phyloP scores from a whole-genome alignment of 2,113 vertebrate species.

The Festucalex cinctus region DNA sequence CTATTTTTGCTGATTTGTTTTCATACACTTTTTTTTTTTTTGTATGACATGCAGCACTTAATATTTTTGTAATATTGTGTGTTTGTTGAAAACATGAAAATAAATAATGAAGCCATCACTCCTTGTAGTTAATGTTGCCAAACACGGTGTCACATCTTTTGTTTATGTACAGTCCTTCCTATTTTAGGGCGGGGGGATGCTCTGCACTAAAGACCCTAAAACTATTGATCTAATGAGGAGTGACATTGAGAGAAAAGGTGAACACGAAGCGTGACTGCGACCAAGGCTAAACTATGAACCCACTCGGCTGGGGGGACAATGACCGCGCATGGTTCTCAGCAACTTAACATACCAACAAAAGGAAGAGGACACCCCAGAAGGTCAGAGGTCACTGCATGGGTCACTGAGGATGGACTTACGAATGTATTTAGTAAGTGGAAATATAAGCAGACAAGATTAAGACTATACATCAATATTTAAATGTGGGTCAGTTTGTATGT shows the following conservation, averaged over 20 bases:
- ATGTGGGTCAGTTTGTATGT: no score
- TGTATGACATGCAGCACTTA: constrained; percentile 74
- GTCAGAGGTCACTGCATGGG: constrained; percentile 46
- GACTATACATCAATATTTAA: no score
- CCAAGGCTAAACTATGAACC: constrained; percentile 27
- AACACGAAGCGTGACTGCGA: constrained; percentile 27
- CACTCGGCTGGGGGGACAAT: constrained; percentile 44
- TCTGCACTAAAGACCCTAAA: neutral
- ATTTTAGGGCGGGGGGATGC: neutral
- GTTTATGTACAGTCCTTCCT: neutral
- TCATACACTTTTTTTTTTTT: constrained; percentile 34
- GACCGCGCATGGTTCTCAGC: constrained; percentile 35
- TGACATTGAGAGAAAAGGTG: constrained; percentile 29
- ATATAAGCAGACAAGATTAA: neutral
- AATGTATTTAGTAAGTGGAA: neutral
- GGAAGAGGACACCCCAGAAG: constrained; percentile 1
- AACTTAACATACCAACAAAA: constrained; percentile 42
- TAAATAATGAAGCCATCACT: constrained; percentile 55
- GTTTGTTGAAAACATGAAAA: constrained; percentile 26
- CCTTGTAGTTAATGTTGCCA: neutral
- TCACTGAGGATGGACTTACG: constrained; percentile 8
- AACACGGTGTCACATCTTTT: neutral
- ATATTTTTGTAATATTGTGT: constrained; percentile 66
- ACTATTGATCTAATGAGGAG: constrained; percentile 22
- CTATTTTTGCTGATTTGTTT: constrained; percentile 38